Evolutionary conservation across 2,888 invertebrate genomes (phyloP).

Genomic region (Synanthedon vespiformis): DNA sequence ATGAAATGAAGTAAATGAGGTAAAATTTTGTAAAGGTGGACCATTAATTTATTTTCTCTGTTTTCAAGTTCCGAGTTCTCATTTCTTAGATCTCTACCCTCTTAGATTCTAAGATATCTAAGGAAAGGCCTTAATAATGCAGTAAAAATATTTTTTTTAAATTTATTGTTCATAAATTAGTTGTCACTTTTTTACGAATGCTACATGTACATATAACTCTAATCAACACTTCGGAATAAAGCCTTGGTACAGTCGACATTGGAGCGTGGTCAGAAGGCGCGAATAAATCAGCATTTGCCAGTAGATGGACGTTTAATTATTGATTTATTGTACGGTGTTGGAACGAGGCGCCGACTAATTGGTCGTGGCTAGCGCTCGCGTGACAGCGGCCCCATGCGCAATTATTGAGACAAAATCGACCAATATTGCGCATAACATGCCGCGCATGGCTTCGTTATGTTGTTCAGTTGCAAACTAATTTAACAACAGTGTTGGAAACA

Average conservation of each 20-base stretch:
- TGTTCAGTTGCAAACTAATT: conserved; percentile 18
- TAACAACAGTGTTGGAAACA: background rate
- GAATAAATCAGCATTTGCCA: conserved; percentile 66
- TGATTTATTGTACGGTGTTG: conserved; percentile 58
- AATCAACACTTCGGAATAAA: conserved; percentile 6
- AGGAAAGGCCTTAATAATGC: too few relatives aligned
- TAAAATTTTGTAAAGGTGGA: too few relatives aligned
- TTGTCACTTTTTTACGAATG: too few relatives aligned
- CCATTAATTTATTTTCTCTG: too few relatives aligned
- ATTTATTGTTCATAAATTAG: too few relatives aligned
- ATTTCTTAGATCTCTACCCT: too few relatives aligned
- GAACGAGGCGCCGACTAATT: conserved; percentile 57
- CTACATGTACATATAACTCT: too few relatives aligned
- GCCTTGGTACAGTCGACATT: conserved; percentile 28
- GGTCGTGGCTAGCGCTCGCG: conserved; percentile 52
- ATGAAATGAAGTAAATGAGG: too few relatives aligned
- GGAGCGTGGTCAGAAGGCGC: conserved; percentile 46
- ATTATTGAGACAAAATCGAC: conserved; percentile 59
- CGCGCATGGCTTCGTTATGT: conserved; percentile 42
- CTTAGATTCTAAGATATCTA: too few relatives aligned
- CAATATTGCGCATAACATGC: conserved; percentile 47
- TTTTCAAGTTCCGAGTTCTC: too few relatives aligned
- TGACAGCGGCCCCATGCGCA: conserved; percentile 45
- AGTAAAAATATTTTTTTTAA: too few relatives aligned
- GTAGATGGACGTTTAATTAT: conserved; percentile 67